Evolutionary conservation across 2,888 invertebrate genomes (phyloP).

Genomic region (Acanthosepion esculentum): DNA sequence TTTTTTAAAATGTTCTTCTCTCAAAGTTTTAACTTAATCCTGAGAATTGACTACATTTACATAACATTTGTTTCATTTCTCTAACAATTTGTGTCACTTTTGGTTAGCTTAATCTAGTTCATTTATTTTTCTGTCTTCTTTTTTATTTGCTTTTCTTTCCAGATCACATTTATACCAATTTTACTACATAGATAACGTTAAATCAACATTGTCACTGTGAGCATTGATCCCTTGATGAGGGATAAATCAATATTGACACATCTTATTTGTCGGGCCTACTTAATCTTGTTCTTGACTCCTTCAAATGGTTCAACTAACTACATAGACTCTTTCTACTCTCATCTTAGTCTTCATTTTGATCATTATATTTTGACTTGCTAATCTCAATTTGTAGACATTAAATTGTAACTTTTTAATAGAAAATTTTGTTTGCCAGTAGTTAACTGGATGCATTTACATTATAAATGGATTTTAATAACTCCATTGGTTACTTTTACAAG

Average conservation of each 20-base stretch:
- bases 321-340: background rate
- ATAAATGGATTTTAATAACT: background rate
- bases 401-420: background rate
- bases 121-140: background rate
- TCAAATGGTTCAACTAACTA: background rate
- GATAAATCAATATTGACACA: background rate
- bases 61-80: no score
- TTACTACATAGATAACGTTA: background rate
- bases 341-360: background rate
- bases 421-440: background rate
- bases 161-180: slow-evolving; percentile 33
- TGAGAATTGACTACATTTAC: no score
- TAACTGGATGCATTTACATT: no score
- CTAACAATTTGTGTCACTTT: no score
- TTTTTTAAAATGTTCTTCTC: no score
- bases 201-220: background rate
- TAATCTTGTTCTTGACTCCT: background rate
- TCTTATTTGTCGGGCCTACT: background rate
- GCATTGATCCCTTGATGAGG: background rate
- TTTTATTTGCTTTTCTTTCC: background rate
- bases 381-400: background rate
- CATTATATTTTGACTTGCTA: background rate
- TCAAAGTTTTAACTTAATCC: no score
- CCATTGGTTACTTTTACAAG: no score
- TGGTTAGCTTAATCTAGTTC: background rate